Percentiles rank a stretch among this genome's conserved stretches.
These are phyloP conservation scores for Acanthosepion pharaonis DNA, from an alignment of 2,888 invertebrate genomes.

Conservation along the genomic window DNA sequence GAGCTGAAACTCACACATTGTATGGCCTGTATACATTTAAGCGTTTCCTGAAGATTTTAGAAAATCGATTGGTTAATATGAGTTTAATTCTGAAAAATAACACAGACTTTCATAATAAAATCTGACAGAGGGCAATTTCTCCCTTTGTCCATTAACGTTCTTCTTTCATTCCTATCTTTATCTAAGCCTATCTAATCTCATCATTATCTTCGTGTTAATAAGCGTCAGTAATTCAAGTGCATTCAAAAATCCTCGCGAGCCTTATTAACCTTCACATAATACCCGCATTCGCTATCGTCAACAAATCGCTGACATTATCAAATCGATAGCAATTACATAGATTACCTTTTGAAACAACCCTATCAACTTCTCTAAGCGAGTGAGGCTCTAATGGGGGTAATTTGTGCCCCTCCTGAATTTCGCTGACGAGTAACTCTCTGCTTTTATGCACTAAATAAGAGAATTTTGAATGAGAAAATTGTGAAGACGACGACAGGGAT, in stretches of 20 bases:
- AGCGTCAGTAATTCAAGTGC: not conserved
- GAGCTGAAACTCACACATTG: no score
- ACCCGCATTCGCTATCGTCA: not conserved
- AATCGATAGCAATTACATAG: not conserved
- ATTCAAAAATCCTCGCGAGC: not conserved
- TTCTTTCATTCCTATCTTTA: not conserved
- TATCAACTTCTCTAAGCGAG: not conserved
- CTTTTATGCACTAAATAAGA: not conserved
- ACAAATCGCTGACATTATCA: conserved; percentile 20
- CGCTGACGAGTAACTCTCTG: not conserved
- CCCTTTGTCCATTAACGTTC: not conserved
- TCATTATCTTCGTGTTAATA: not conserved
- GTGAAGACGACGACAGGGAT: not conserved
- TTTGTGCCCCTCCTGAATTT: not conserved
- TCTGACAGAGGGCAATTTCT: no score
- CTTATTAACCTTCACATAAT: not conserved
- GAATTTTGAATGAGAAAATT: not conserved
- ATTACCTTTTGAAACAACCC: not conserved
- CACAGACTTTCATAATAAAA: no score
- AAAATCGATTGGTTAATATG: no score
- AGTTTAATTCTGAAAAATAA: no score
- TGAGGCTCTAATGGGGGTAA: not conserved
- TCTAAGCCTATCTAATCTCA: not conserved
- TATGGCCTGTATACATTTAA: no score
- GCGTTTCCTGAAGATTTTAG: no score